A percentile compares a stretch with the other conserved stretches of the same genome.
These are phyloP conservation scores for Murina feae DNA, from an alignment of 2,113 vertebrate species.

Conservation along the genomic window DNA sequence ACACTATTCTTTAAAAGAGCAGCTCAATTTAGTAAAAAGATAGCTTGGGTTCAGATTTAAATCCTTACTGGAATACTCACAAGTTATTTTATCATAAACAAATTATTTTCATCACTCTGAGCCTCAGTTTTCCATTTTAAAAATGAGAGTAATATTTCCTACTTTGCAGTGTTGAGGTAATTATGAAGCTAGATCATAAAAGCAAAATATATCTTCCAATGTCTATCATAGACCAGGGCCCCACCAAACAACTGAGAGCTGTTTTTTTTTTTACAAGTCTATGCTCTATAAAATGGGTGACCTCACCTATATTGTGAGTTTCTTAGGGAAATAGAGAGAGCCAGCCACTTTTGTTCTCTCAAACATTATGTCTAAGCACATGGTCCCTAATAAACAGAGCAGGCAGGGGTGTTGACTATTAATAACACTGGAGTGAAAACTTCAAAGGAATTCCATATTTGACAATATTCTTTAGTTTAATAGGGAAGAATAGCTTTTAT, in stretches of 20 bases:
- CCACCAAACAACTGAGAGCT: background rate
- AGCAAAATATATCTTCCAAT: background rate
- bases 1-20: background rate
- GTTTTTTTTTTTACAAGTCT: background rate
- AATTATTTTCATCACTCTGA: background rate
- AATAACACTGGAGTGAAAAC: background rate
- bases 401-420: background rate
- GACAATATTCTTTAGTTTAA: slow-evolving; percentile 16
- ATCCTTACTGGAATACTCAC: background rate
- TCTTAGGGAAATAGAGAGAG: background rate
- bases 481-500: slow-evolving; percentile 7
- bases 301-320: background rate
- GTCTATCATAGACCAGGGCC: background rate
- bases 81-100: background rate
- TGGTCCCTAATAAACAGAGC: background rate
- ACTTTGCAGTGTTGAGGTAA: background rate
- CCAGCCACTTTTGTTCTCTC: background rate
- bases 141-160: background rate
- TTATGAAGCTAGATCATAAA: background rate
- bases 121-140: background rate
- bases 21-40: background rate
- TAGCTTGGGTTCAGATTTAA: background rate
- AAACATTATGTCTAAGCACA: background rate
- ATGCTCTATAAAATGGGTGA: background rate
- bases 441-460: background rate